Evolutionary conservation across 2,113 vertebrate species (phyloP).

Genomic region (Bagarius yarrelli): DNA sequence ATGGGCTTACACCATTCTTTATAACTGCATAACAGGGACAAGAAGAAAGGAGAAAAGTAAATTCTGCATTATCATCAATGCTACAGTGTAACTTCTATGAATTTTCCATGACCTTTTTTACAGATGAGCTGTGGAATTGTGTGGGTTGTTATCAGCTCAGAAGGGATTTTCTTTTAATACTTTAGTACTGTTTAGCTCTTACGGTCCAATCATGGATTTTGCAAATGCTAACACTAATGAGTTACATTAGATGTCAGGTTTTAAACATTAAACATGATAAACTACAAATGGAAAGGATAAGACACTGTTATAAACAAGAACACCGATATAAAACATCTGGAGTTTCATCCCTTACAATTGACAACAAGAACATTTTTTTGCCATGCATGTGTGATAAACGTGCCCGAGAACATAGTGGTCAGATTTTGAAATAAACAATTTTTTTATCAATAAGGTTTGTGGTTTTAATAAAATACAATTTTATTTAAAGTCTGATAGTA

Average conservation of each 20-base stretch:
- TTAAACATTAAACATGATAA: background rate
- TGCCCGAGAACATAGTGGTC: background rate
- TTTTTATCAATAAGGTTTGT: background rate
- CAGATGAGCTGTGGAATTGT: constrained; percentile 27
- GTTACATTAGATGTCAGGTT: background rate
- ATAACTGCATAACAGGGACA: background rate
- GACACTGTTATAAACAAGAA: background rate
- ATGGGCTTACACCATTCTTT: background rate
- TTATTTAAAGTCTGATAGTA: background rate
- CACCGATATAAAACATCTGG: background rate
- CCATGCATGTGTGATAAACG: background rate
- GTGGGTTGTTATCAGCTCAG: background rate
- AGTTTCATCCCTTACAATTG: background rate
- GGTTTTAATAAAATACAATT: background rate
- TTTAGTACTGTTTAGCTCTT: background rate
- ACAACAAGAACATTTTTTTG: too few species aligned
- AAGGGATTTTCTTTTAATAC: background rate
- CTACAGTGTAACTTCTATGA: background rate
- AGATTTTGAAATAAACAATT: background rate
- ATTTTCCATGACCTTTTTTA: constrained; percentile 16
- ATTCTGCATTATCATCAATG: constrained; percentile 10
- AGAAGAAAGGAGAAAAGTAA: background rate
- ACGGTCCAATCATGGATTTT: background rate
- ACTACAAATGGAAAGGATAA: background rate
- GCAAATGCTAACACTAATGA: constrained; percentile 2